Percentiles rank a stretch among this genome's conserved stretches.
Evolutionary conservation across 2,113 vertebrate species (phyloP).

Genomic region (Onychorhynchus coronatus): DNA sequence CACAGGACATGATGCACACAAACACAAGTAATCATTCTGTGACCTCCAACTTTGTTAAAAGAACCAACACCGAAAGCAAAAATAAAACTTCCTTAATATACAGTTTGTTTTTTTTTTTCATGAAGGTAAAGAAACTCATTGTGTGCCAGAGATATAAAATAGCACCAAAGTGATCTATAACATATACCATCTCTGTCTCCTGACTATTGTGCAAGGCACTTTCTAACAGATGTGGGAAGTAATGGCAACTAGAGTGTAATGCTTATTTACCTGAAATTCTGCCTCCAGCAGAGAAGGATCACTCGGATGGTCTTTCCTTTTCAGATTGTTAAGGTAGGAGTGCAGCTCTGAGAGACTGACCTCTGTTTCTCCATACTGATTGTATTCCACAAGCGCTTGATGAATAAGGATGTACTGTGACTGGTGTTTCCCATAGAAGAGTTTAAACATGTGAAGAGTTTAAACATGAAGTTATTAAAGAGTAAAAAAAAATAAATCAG

Average conservation of each 20-base stretch:
- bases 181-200: not conserved
- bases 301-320: slow-evolving; percentile 68
- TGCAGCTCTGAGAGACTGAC: slow-evolving; percentile 83
- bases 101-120: not conserved
- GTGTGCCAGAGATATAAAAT: not conserved
- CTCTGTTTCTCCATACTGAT: slow-evolving; percentile 94
- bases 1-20: not conserved
- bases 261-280: slow-evolving; percentile 86
- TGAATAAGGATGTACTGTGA: slow-evolving; percentile 97
- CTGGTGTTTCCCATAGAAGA: slow-evolving; percentile 62
- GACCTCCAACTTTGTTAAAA: not conserved
- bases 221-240: not conserved
- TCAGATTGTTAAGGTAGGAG: slow-evolving; percentile 75
- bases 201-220: not conserved
- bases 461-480: not conserved
- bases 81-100: not conserved
- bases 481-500: not conserved
- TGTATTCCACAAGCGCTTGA: slow-evolving; percentile 91
- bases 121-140: not conserved
- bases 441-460: not conserved
- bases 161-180: not conserved
- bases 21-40: not conserved
- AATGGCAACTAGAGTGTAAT: not conserved
- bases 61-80: not conserved
- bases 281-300: slow-evolving; percentile 83